Evolutionary conservation across 2,113 vertebrate species (phyloP), one percentile per base, ranked within the genome.

Genomic region (Poicephalus gulielmi): DNA sequence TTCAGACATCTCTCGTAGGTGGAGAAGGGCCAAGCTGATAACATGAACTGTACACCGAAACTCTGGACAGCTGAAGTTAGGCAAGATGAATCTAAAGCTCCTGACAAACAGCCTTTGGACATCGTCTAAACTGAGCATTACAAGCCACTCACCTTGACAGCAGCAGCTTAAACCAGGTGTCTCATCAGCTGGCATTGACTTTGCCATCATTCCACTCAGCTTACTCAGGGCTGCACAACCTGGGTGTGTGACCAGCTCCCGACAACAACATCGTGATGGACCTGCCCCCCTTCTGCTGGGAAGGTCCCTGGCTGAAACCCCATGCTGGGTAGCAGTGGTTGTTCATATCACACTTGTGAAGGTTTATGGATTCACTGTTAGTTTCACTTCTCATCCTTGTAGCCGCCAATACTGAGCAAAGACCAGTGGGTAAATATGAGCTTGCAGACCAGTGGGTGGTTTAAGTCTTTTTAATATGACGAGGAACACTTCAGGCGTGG

Each of bases 41-140:
- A 49, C 0, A 0, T 41, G 71, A 81, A 33, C 81, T 39, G 41
- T 69, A 27, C 35, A 24, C 35, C 0, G 2, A 81, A 69, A 46
- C 60, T 69, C 33, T 43, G 25, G 39, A 39, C 41, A 35, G 28
- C 11, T 74, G 53, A n/a, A 55, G 24, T n/a, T 49, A 44, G 55
- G 41, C 82, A 83, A 78, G 60, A 53, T 35, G 30, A 70, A 49
- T 67, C 46, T 13, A 17, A 81, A 50, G 28, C 23, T 2, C 31
- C 57, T 94, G 80, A 53, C 60, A 85, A 90, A 67, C 41, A 90
- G 52, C 59, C 73, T 75, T 76, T 49, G 86, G 78, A 41, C 53
- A 25, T 28, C 60, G 17, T 16, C 37, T 53, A 22, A 68, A 60
- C 44, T n/a, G 37, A 33, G 39, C 41, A 7, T 25, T 60, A 15